These are phyloP conservation scores for Platycnemis pennipes DNA, from an alignment of 2,888 invertebrate species.

Conservation along the genomic window DNA sequence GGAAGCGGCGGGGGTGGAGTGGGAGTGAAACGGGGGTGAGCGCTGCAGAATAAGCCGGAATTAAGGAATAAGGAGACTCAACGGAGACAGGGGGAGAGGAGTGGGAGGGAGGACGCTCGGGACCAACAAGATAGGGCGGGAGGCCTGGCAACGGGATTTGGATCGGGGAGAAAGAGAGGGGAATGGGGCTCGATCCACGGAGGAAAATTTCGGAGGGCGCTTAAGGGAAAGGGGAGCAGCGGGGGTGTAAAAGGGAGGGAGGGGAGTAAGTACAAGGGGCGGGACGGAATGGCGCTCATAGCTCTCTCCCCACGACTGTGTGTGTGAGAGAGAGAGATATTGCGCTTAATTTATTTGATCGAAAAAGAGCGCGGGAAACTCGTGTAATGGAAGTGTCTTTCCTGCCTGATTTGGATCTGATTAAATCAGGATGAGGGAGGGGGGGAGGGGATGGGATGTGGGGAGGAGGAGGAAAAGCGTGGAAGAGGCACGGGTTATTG, in stretches of 20 bases:
- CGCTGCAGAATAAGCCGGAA: no score
- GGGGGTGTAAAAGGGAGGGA: neutral
- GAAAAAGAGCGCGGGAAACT: slow-evolving; percentile 55
- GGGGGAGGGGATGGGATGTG: no score
- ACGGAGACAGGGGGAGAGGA: neutral
- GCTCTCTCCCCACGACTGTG: neutral
- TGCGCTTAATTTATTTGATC: slow-evolving; percentile 67
- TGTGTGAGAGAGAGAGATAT: slow-evolving; percentile 25
- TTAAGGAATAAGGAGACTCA: no score
- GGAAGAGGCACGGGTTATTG: neutral
- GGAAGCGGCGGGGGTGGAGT: neutral
- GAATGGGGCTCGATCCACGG: neutral
- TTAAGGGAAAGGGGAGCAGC: neutral
- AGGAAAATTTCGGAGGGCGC: neutral
- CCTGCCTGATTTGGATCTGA: slow-evolving; percentile 67
- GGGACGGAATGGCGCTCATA: no score
- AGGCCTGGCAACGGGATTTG: neutral
- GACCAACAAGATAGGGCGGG: neutral
- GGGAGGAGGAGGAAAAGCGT: neutral
- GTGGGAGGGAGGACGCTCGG: no score
- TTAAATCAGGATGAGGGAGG: slow-evolving; percentile 3
- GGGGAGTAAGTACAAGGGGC: neutral
- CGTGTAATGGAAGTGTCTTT: slow-evolving; percentile 67
- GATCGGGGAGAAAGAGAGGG: neutral
- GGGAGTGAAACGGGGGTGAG: neutral